These are phyloP conservation scores for Melipona quadrifasciata DNA, from an alignment of 1,140 invertebrate species.

Conservation along the genomic window DNA sequence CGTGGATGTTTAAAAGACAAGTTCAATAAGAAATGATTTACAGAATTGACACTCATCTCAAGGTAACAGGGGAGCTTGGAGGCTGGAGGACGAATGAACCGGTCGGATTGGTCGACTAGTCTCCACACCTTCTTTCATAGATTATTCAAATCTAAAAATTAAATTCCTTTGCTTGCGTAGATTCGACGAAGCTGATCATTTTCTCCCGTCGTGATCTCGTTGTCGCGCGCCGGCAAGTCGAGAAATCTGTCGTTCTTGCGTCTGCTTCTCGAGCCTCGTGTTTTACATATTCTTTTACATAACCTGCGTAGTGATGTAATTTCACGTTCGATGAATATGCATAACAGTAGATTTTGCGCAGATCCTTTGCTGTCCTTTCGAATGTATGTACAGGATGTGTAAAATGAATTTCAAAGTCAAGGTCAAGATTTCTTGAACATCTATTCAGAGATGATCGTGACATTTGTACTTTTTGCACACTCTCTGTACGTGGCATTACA, in stretches of 20 bases:
- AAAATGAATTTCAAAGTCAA: too few species aligned
- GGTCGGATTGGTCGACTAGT: constrained; percentile 78
- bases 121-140: constrained; percentile 79
- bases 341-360: neutral
- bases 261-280: neutral
- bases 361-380: too few species aligned
- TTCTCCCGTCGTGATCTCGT: constrained; percentile 20
- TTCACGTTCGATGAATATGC: neutral
- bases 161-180: constrained; percentile 53
- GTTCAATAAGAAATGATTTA: neutral
- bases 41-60: neutral
- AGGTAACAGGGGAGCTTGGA: constrained; percentile 61
- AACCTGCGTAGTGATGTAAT: neutral
- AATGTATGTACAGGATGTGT: too few species aligned
- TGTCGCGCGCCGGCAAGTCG: neutral
- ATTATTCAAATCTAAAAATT: constrained; percentile 60
- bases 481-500: too few species aligned
- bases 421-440: too few species aligned
- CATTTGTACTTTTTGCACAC: too few species aligned
- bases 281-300: too few species aligned
- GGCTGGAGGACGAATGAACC: constrained; percentile 75
- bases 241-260: neutral
- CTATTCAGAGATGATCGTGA: too few species aligned
- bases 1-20: neutral
- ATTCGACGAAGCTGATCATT: neutral